phyloP scores from a whole-genome alignment of 2,113 vertebrate species.

The Anguilla japonica region DNA sequence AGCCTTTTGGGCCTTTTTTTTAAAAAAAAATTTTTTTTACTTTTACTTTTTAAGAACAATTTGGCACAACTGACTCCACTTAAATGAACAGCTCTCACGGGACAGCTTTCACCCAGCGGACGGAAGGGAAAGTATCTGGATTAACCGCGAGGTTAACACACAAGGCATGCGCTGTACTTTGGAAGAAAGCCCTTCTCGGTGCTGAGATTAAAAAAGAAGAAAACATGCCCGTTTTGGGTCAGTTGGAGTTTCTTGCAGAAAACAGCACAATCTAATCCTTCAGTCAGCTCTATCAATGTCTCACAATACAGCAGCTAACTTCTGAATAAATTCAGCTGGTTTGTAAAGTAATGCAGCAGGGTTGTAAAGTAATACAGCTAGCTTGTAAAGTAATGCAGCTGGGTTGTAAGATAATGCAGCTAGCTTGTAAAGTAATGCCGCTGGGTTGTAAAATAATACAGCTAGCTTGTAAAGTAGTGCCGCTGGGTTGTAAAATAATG shows the following conservation, averaged over 20 bases:
- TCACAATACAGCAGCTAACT: background rate
- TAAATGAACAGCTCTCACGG: background rate
- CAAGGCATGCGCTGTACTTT: background rate
- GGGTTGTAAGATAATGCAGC: too few relatives aligned
- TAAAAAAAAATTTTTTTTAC: background rate
- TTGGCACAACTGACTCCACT: constrained; percentile 3
- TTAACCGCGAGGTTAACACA: background rate
- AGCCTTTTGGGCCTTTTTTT: background rate
- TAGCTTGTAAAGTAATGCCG: too few relatives aligned
- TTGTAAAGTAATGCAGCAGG: background rate
- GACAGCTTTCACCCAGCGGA: background rate
- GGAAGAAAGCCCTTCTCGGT: background rate
- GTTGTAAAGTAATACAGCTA: too few relatives aligned
- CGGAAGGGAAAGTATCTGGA: background rate
- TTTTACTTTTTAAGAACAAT: background rate
- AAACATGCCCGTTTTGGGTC: background rate
- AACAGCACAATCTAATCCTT: background rate
- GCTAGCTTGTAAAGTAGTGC: too few relatives aligned
- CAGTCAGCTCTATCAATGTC: too few relatives aligned
- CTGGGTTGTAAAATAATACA: too few relatives aligned
- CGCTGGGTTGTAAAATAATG: too few relatives aligned
- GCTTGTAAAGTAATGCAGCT: too few relatives aligned
- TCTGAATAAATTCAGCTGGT: background rate
- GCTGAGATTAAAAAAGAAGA: background rate
- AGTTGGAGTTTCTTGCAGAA: background rate